Conservation (phyloP, 30 jellyfish, hydroid and myxozoan genomes). For the Turritopsis rubra region DNA sequence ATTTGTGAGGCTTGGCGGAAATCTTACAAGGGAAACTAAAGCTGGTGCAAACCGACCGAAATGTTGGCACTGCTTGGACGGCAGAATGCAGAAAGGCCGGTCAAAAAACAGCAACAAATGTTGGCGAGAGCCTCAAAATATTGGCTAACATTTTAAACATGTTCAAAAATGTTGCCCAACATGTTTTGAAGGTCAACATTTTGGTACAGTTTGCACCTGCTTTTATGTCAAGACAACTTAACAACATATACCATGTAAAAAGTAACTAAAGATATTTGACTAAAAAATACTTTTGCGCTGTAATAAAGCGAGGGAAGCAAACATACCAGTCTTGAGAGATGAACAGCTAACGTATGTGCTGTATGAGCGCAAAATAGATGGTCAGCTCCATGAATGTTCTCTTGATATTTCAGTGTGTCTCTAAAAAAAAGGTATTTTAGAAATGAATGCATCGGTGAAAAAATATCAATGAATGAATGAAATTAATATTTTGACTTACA, state of each 20-base stretch:
- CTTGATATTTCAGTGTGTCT: constrained; percentile 8
- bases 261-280: neutral
- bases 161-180: too few species aligned
- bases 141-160: too few species aligned
- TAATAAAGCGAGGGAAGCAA: neutral
- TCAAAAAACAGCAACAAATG: neutral
- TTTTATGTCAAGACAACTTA: too few species aligned
- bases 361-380: constrained; percentile 16
- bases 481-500: neutral
- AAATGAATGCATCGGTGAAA: neutral
- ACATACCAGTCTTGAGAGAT: constrained; percentile 22
- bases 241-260: too few species aligned
- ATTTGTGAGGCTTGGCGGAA: too few species aligned
- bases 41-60: too few species aligned
- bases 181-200: too few species aligned
- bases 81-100: too few species aligned
- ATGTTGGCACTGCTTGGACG: too few species aligned
- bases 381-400: neutral
- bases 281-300: neutral
- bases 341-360: constrained; percentile 24
- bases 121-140: neutral
- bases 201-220: too few species aligned
- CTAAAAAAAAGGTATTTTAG: neutral
- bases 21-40: too few species aligned
- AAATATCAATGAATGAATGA: neutral